Conservation (phyloP, 1,140 invertebrate species). For the Arion vulgaris region DNA sequence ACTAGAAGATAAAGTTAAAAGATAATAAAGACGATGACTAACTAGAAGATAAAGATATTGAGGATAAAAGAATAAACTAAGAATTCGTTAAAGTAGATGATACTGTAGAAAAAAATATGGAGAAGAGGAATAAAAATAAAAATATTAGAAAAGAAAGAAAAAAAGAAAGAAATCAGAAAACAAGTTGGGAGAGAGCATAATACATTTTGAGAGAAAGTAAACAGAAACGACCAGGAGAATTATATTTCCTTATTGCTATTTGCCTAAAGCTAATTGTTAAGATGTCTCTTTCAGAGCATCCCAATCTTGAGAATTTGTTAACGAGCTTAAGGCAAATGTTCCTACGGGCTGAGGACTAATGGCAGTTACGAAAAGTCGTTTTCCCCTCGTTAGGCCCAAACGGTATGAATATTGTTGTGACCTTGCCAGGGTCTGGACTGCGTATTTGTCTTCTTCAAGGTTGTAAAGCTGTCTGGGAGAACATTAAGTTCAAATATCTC, state of each 20-base stretch:
- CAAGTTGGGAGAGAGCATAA: too few relatives aligned
- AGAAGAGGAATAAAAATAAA: background rate
- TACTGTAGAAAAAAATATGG: too few relatives aligned
- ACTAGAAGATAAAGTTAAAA: too few relatives aligned
- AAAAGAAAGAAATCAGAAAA: background rate
- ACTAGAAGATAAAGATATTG: too few relatives aligned
- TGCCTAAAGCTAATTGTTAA: background rate
- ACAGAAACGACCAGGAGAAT: background rate
- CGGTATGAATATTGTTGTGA: background rate
- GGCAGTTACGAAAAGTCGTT: background rate
- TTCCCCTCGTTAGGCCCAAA: background rate
- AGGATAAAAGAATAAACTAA: too few relatives aligned
- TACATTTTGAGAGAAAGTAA: background rate
- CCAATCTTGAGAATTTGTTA: background rate
- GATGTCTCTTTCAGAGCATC: background rate
- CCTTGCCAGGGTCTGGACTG: background rate
- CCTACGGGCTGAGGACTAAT: background rate
- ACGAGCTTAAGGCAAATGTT: background rate
- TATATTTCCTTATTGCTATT: background rate
- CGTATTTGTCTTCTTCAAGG: background rate
- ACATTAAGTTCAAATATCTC: too few relatives aligned
- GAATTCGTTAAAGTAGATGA: too few relatives aligned
- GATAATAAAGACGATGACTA: too few relatives aligned
- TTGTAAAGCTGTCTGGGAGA: too few relatives aligned
- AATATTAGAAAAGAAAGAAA: background rate